Evolutionary conservation across 1,140 invertebrate species (phyloP).

Genomic region (Meloidogyne exigua): DNA sequence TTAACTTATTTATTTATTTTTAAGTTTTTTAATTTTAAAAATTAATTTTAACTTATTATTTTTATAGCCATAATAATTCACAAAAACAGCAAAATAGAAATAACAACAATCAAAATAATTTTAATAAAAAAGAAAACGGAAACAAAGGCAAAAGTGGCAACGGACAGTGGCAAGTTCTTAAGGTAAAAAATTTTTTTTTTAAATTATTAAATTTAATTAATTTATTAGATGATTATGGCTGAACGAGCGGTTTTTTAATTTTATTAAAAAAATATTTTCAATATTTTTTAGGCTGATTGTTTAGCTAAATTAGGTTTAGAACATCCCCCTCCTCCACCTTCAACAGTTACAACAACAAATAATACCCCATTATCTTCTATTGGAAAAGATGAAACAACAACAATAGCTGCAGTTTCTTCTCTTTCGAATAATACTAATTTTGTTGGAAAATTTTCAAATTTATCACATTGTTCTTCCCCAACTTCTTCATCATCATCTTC

Average conservation of each 20-base stretch:
- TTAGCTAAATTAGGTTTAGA: slow-evolving; percentile 61
- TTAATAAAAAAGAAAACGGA: neutral
- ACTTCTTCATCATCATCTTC: too few species aligned
- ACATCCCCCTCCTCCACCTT: slow-evolving; percentile 20
- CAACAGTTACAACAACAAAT: slow-evolving; percentile 24
- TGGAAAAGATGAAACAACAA: neutral
- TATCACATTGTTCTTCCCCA: too few species aligned
- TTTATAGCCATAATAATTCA: neutral
- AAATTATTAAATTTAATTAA: too few species aligned
- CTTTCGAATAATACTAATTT: too few species aligned
- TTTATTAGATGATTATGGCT: slow-evolving; percentile 62
- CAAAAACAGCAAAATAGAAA: neutral
- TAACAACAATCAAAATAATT: neutral
- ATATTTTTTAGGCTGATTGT: slow-evolving; percentile 53
- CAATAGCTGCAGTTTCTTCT: neutral
- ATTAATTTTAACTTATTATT: neutral
- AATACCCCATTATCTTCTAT: neutral
- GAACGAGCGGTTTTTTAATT: slow-evolving; percentile 43
- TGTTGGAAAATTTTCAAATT: too few species aligned
- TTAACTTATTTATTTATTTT: too few species aligned
- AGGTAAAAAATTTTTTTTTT: neutral
- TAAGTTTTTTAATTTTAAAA: too few species aligned
- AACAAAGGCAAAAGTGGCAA: neutral
- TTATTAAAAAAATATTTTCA: neutral
- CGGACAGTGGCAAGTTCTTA: neutral